These are phyloP conservation scores for Philhelius pedissequus DNA, from an alignment of 2,888 invertebrate genomes.

Conservation along the genomic window DNA sequence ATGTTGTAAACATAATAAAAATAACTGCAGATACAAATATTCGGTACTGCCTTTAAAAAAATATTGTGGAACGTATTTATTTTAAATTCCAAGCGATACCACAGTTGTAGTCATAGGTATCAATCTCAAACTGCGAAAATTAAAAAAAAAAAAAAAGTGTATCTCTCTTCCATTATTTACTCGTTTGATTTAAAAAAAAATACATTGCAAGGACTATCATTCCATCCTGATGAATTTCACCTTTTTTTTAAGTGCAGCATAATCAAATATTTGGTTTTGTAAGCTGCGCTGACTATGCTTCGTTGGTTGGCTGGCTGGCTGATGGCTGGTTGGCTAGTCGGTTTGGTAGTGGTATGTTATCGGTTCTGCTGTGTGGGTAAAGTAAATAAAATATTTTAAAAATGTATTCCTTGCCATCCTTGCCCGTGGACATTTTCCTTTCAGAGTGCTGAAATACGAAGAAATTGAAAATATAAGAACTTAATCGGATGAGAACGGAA, in stretches of 20 bases:
- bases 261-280: slow-evolving; percentile 32
- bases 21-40: too few relatives aligned
- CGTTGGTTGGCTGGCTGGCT: background rate
- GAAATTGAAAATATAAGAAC: slow-evolving; percentile 4
- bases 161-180: background rate
- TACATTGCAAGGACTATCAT: background rate
- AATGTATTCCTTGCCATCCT: slow-evolving; percentile 30
- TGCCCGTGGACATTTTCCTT: slow-evolving; percentile 14
- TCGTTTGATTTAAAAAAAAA: background rate
- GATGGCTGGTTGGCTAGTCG: background rate
- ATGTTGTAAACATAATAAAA: too few relatives aligned
- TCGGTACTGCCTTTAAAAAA: too few relatives aligned
- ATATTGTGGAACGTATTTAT: too few relatives aligned
- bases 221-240: background rate
- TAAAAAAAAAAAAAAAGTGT: background rate
- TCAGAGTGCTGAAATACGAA: background rate
- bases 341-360: background rate
- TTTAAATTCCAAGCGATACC: too few relatives aligned
- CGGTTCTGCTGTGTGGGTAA: background rate
- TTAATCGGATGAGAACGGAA: slow-evolving; percentile 37
- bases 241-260: slow-evolving; percentile 4
- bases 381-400: slow-evolving; percentile 62
- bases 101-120: too few relatives aligned
- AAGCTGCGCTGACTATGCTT: background rate
- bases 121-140: background rate